Conservation (phyloP, 2,797 vertebrate species). For the Sardinella longiceps region DNA sequence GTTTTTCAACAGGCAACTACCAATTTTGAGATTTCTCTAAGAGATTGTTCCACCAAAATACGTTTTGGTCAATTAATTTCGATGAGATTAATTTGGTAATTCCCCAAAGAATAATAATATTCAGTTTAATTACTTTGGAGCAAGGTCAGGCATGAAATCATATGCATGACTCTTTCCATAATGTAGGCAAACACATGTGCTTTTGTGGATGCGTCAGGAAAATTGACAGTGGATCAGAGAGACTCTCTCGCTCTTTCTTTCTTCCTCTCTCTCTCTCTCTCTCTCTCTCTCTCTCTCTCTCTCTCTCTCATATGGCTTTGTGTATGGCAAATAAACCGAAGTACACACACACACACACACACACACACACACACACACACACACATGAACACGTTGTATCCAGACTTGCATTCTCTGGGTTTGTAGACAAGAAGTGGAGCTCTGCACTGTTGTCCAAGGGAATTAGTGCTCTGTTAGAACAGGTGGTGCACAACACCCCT, state of each 20-base stretch:
- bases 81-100: constrained; percentile 4
- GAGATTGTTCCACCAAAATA: not conserved
- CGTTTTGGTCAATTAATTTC: not conserved
- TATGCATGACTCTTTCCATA: constrained; percentile 21
- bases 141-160: constrained; percentile 26
- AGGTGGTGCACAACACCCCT: constrained; percentile 30
- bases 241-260: not conserved
- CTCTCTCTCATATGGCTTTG: not conserved
- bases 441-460: not conserved
- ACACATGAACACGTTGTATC: not conserved
- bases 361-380: not conserved
- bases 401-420: not conserved
- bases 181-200: not conserved
- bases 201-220: not conserved
- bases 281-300: not conserved
- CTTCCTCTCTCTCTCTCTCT: not conserved
- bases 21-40: not conserved
- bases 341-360: not conserved
- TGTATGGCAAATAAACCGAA: not conserved
- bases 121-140: not conserved
- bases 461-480: constrained; percentile 21
- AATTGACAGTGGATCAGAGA: not conserved
- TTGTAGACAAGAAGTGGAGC: not conserved
- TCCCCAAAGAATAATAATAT: not conserved
- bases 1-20: not conserved